phyloP scores from a whole-genome alignment of 2,113 vertebrate genomes.

The Phyllostomus discolor region DNA sequence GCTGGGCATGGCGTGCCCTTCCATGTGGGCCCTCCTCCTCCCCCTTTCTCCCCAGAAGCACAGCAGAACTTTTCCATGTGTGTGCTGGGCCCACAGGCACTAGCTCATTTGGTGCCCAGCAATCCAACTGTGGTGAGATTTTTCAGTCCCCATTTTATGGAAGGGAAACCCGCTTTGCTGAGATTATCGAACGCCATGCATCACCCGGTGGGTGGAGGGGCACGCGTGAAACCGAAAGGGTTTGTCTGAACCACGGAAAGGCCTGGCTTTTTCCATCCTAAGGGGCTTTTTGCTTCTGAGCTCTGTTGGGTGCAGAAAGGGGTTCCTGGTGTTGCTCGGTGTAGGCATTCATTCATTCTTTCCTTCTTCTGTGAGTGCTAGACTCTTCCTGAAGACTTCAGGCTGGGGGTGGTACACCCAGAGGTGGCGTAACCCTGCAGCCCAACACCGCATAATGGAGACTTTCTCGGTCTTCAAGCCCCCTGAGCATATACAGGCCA shows the following conservation, averaged over 20 bases:
- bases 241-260: not conserved
- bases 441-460: rapidly evolving
- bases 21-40: not conserved
- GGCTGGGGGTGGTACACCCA: not conserved
- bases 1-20: rapidly evolving
- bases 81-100: rapidly evolving
- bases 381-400: not conserved
- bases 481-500: not conserved
- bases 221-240: not conserved
- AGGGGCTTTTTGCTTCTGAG: not conserved
- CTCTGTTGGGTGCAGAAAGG: not conserved
- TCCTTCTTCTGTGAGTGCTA: not conserved
- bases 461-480: not conserved
- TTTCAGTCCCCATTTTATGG: not conserved
- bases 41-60: not conserved
- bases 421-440: not conserved
- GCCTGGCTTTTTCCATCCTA: not conserved
- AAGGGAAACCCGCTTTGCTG: not conserved
- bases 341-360: not conserved
- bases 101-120: not conserved
- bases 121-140: not conserved
- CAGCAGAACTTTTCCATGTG: rapidly evolving
- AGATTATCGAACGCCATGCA: not conserved
- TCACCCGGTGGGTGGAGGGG: too few species aligned
- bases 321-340: not conserved